Evolutionary conservation across 1,140 invertebrate genomes (phyloP), one percentile per base, ranked within the genome.

Genomic region (Hormaphis cornu): DNA sequence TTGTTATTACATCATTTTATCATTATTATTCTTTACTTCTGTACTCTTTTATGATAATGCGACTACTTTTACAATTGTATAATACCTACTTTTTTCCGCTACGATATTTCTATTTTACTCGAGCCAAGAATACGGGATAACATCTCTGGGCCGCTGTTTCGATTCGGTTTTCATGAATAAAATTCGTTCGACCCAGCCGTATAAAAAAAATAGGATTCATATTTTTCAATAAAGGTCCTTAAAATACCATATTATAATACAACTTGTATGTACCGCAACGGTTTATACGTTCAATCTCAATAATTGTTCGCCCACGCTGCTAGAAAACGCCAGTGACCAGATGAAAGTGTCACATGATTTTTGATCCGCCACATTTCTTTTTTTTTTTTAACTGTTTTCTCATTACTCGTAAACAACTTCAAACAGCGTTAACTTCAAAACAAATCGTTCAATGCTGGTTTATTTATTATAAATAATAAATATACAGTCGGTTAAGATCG

Each of bases 141-240:
- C 35, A 33, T 54, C 9, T 35, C 28, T 7, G 50, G 26, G 8
- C 30, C 35, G 0, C 14, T n/a, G 18, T 37, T 37, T 56, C 33
- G 12, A 37, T 56, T 24, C 12, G 24, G 12, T 56, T 37, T 37
- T 33, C 53, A 37, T 56, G 37, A 56, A 37, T 58, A 58, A 58
- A 58, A 22, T 58, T 58, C 54, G 24, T 40, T 37, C 33, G 14
- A 58, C n/a, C n/a, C n/a, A n/a, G n/a, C n/a, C n/a, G n/a, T n/a
- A n/a, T n/a, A n/a, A n/a, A n/a, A n/a, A n/a, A n/a, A n/a, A n/a
- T n/a, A n/a, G n/a, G n/a, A n/a, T n/a, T n/a, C n/a, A 40, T 16
- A n/a, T 58, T 58, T 37, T 37, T 26, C 3, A 40, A 22, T 1
- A 40, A 40, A 58, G 14, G 30, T 22, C 16, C 2, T 4, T 5